These are phyloP conservation scores for Mythimna loreyi DNA, from an alignment of 2,888 invertebrate genomes.

Conservation along the genomic window DNA sequence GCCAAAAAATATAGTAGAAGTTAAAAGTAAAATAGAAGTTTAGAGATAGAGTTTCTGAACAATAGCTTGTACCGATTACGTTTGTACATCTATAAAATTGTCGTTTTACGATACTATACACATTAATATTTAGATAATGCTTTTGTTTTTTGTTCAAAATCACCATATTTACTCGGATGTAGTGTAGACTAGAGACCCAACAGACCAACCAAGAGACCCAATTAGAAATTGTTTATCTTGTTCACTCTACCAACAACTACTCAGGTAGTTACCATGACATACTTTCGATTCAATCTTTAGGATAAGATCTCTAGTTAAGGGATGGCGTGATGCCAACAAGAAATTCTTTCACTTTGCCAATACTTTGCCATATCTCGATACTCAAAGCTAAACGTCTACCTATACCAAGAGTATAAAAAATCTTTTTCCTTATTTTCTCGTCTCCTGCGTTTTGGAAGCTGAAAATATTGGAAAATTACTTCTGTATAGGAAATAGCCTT, in stretches of 20 bases:
- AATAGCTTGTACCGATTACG: no score
- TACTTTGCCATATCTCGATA: constrained; percentile 30
- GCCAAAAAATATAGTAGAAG: no score
- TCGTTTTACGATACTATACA: no score
- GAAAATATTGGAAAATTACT: constrained; percentile 7
- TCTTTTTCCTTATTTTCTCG: constrained; percentile 8
- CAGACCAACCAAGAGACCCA: no score
- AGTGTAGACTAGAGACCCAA: background rate
- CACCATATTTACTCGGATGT: no score
- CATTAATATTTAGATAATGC: no score
- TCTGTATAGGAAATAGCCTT: background rate
- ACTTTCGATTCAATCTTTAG: constrained; percentile 22
- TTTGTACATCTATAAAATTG: no score
- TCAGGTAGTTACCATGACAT: constrained; percentile 15
- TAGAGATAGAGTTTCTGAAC: no score
- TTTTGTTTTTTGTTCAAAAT: no score
- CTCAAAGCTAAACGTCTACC: background rate
- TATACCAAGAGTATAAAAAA: background rate
- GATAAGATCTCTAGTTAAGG: constrained; percentile 48
- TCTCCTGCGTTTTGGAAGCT: background rate
- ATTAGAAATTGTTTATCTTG: background rate
- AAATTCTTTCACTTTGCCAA: constrained; percentile 43
- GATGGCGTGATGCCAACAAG: constrained; percentile 46
- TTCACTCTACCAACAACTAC: background rate
- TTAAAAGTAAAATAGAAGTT: no score